Evolutionary conservation across 2,888 invertebrate genomes (phyloP), one percentile per base, ranked within the genome.

Genomic region (Lasioglossum figueresi): DNA sequence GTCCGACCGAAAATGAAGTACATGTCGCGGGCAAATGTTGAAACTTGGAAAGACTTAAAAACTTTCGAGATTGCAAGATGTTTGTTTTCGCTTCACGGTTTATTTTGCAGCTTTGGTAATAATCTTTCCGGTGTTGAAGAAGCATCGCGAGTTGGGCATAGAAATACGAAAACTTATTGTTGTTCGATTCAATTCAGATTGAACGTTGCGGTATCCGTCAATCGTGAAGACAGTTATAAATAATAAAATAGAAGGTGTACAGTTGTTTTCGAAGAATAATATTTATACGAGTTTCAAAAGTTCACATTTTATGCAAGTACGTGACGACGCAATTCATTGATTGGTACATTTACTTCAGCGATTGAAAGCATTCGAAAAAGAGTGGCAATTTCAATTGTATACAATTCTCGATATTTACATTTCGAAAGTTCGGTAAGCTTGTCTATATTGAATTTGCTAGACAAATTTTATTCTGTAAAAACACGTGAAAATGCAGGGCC

Each of bases 1-100:
- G 71, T 45, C 37, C 45, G 27, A 31, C 27, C 43, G 71, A 43
- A 71, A 71, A 71, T 71, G 43, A 71, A 71, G 71, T 71, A 43
- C 27, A 43, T 43, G 27, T 27, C 43, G 16, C 19, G 43, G 43
- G 71, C 37, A n/a, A 45, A 27, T 71, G 14, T 27, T 45, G 27
- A 19, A 27, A 27, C 43, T 45, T 27, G 27, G 8, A 16, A 16
- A 27, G 43, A 71, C 45, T 71, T 71, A 16, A 71, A 45, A 45
- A 45, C 40, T 71, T 40, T 34, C 34, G 6, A 16, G 31, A 34
- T 66, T 66, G 19, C 19, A 66, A 66, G 31, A 34, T 8, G 31
- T 66, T 66, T 59, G 59, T 66, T 66, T 19, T 31, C 66, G 31
- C 34, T 31, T 34, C 66, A 19, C 66, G 31, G 16, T 66, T 66